Evolutionary conservation across 2,888 invertebrate species (phyloP).

Genomic region (Folsomia manolachei): DNA sequence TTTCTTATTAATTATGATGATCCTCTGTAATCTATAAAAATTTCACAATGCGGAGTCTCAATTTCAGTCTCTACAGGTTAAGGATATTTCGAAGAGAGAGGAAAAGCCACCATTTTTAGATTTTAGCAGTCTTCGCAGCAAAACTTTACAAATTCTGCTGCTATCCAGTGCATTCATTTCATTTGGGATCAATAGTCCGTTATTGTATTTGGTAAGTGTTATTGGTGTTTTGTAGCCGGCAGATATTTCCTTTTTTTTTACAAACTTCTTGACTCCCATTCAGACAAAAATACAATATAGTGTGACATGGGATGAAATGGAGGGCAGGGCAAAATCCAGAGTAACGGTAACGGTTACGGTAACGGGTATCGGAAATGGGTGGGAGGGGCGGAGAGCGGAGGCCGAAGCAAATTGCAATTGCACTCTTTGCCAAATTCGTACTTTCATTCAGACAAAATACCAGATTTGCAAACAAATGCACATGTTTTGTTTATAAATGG

Average conservation of each 20-base stretch:
- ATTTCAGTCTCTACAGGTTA: conserved; percentile 53
- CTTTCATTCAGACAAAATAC: neutral
- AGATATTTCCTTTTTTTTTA: too few relatives aligned
- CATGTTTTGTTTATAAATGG: too few relatives aligned
- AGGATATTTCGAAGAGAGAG: conserved; percentile 69
- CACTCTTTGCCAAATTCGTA: neutral
- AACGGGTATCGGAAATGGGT: neutral
- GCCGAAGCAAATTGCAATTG: too few relatives aligned
- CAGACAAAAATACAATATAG: neutral
- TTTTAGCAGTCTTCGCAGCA: conserved; percentile 77
- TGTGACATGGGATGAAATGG: too few relatives aligned
- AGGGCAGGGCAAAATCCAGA: neutral
- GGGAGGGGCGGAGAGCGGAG: neutral
- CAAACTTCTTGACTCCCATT: too few relatives aligned
- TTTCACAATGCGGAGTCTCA: neutral
- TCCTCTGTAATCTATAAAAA: neutral
- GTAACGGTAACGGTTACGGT: neutral
- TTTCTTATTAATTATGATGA: conserved; percentile 51
- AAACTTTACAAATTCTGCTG: conserved; percentile 77
- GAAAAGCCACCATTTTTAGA: conserved; percentile 83
- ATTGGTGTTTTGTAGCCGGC: neutral
- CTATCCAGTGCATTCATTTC: conserved; percentile 75
- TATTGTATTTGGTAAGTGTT: conserved; percentile 68
- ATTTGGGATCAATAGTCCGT: conserved; percentile 80
- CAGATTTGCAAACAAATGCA: neutral